These are phyloP conservation scores for Willowsia nigromaculata DNA, from an alignment of 2,888 invertebrate species.

Conservation along the genomic window DNA sequence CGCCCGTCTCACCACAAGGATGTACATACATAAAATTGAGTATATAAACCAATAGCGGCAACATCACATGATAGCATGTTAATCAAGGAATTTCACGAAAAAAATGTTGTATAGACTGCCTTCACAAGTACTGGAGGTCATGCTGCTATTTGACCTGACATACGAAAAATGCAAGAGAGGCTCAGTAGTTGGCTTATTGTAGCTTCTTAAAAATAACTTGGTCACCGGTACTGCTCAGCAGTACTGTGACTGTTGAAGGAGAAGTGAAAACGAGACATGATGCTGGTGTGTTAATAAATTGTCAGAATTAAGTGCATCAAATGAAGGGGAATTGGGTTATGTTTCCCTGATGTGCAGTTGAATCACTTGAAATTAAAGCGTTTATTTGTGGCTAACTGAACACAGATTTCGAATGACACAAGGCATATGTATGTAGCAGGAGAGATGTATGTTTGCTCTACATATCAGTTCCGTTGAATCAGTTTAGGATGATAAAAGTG, in stretches of 20 bases:
- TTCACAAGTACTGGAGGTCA: too few species aligned
- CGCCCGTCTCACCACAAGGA: neutral
- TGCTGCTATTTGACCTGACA: neutral
- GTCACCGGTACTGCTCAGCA: neutral
- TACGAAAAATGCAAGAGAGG: neutral
- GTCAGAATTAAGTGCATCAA: neutral
- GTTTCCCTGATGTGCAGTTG: neutral
- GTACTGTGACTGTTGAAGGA: too few species aligned
- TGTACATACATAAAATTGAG: neutral
- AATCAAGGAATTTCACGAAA: neutral
- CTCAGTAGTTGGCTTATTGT: neutral
- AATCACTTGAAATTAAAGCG: constrained; percentile 46
- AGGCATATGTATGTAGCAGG: neutral
- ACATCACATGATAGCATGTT: constrained; percentile 1
- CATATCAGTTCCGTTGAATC: constrained; percentile 25
- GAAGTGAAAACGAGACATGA: neutral
- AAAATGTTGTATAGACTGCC: neutral
- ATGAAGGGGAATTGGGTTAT: neutral
- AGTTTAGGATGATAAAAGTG: neutral
- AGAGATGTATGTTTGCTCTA: neutral
- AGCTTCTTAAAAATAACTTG: neutral
- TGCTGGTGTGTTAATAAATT: neutral
- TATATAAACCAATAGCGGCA: neutral
- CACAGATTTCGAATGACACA: neutral
- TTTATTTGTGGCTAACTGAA: neutral